Evolutionary conservation across 2,113 vertebrate genomes (phyloP).

Genomic region (Irena cyanogastra): DNA sequence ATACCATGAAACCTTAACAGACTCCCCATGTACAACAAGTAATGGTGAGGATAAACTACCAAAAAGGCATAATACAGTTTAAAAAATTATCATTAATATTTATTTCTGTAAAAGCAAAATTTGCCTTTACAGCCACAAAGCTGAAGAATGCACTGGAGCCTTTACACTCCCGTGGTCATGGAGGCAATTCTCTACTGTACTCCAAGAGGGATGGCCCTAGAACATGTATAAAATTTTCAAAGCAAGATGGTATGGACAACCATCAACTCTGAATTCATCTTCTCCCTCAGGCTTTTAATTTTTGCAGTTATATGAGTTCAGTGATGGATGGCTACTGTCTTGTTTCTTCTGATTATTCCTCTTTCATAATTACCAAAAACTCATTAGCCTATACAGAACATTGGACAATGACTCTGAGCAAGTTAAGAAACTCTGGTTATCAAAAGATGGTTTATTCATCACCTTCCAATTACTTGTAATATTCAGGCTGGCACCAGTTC

Average conservation of each 20-base stretch:
- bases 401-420: not conserved
- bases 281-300: not conserved
- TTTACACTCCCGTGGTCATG: not conserved
- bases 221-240: not conserved
- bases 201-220: not conserved
- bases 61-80: not conserved
- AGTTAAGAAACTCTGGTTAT: not conserved
- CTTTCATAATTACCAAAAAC: not conserved
- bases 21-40: not conserved
- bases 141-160: not conserved
- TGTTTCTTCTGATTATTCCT: not conserved
- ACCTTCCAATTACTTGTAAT: not conserved
- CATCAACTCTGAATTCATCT: not conserved
- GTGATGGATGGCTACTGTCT: not conserved
- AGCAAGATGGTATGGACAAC: not conserved
- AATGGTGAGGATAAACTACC: not conserved
- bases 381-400: not conserved
- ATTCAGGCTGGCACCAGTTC: not conserved
- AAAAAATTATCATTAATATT: not conserved
- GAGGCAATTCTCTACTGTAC: not conserved
- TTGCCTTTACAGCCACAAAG: not conserved
- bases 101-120: not conserved
- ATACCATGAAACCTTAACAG: not conserved
- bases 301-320: not conserved
- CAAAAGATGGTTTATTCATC: not conserved